Conservation (phyloP, 2,797 vertebrate species). For the Micropoecilia bifurca region DNA sequence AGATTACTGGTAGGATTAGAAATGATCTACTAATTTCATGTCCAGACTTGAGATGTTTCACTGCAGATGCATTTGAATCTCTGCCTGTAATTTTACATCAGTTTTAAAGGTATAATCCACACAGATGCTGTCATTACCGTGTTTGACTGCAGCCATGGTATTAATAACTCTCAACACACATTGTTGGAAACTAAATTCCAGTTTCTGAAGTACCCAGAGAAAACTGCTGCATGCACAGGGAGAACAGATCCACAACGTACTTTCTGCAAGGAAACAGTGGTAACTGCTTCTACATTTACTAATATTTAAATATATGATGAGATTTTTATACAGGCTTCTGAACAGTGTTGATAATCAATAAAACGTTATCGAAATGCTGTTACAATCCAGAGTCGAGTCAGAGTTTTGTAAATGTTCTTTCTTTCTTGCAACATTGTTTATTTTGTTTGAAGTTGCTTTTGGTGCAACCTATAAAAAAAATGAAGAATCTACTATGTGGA, state of each 20-base stretch:
- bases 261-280: background rate
- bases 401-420: background rate
- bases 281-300: background rate
- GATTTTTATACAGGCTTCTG: background rate
- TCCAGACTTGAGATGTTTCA: background rate
- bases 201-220: background rate
- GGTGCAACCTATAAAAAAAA: too few relatives aligned
- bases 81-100: background rate
- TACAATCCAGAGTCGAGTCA: background rate
- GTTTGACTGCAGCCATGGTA: background rate
- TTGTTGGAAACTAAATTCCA: background rate
- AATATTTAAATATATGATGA: background rate
- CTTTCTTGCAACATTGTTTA: background rate
- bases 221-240: background rate
- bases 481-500: too few relatives aligned
- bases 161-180: background rate
- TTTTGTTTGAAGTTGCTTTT: too few relatives aligned
- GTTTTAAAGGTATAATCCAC: background rate
- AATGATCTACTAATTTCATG: background rate
- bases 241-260: background rate
- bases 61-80: background rate
- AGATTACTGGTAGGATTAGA: background rate
- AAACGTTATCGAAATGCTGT: background rate
- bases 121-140: background rate
- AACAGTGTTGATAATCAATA: background rate